These are phyloP conservation scores for Esperia sulphurella DNA, from an alignment of 2,888 invertebrate genomes.

Conservation along the genomic window DNA sequence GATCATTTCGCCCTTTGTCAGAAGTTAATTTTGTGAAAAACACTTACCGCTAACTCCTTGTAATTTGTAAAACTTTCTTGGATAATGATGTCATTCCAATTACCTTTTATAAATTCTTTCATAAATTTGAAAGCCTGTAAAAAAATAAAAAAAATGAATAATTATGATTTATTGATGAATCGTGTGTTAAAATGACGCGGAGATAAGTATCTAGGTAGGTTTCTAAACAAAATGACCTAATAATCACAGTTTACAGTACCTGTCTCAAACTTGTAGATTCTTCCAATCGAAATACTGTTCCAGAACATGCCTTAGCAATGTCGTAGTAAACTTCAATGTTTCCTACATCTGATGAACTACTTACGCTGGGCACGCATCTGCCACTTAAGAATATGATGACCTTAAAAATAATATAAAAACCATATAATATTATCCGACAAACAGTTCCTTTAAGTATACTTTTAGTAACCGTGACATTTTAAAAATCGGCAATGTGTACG, in stretches of 20 bases:
- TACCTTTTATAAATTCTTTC: constrained; percentile 36
- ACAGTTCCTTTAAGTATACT: no score
- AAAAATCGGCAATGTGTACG: no score
- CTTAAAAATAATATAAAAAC: constrained; percentile 19
- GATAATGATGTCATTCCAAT: constrained; percentile 43
- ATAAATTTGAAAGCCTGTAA: constrained; percentile 54
- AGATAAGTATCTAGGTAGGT: no score
- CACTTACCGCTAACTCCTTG: constrained; percentile 43
- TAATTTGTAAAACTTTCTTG: constrained; percentile 29
- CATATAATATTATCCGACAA: no score
- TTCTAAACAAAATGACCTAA: not conserved
- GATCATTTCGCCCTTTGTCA: no score
- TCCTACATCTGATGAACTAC: constrained; percentile 6
- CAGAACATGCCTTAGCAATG: constrained; percentile 49
- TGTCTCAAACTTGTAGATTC: constrained; percentile 31
- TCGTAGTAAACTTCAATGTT: constrained; percentile 45
- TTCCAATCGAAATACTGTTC: constrained; percentile 41
- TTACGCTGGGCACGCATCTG: constrained; percentile 25
- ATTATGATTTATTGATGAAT: no score
- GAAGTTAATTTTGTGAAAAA: not conserved
- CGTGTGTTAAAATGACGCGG: no score
- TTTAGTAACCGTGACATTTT: no score
- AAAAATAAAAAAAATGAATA: not conserved
- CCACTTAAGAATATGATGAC: constrained; percentile 47
- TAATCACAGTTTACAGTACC: constrained; percentile 23